Base-by-base conservation (phyloP, 2,797 vertebrate species). In the Natrix natrix region DNA sequence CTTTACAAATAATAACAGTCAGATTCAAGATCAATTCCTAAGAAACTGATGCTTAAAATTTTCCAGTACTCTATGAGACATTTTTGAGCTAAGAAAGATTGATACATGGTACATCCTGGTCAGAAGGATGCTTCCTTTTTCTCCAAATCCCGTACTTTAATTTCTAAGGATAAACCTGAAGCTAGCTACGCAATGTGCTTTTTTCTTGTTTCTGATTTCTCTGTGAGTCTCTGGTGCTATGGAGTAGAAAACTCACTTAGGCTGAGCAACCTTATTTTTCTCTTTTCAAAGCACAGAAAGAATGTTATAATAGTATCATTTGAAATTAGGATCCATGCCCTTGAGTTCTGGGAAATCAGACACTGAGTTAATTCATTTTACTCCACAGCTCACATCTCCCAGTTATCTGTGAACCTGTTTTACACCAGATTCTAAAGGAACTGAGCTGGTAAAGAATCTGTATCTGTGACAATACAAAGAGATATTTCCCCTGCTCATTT, bases 301-400 rank as follows among this genome's bases (percentile, higher is more conserved):
- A 43, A 20, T 55, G 56, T 69, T 69, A 28, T 57, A 89, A 92
- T 63, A 59, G 22, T 43, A 63, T 48, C 10, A 32, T 91, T 63
- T 88, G n/a, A 91, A 91, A 93, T 78, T 88, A 88, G 92, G 83
- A 91, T 88, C 37, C 37, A 52, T 54, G 60, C 55, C 52, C 16
- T 91, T 89, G 63, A 88, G 20, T n/a, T 55, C 57, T 89, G 8
- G 66, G 48, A 83, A 88, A 22, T 43, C 66, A 56, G 69, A 88
- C 55, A 11, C 63, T 61, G 56, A 83, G 28, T 16, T 56, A n/a
- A 63, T 32, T 55, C 48, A 83, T 91, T 93, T 61, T 55, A 83
- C 43, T 86, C 59, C 63, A 26, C 4, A 43, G 57, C 5, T 55
- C 83, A 10, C 55, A 91, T 61, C 87, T 88, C 54, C 16, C 78